Base-by-base conservation (phyloP, 2,113 vertebrate species). In the Bubo scandiacus region DNA sequence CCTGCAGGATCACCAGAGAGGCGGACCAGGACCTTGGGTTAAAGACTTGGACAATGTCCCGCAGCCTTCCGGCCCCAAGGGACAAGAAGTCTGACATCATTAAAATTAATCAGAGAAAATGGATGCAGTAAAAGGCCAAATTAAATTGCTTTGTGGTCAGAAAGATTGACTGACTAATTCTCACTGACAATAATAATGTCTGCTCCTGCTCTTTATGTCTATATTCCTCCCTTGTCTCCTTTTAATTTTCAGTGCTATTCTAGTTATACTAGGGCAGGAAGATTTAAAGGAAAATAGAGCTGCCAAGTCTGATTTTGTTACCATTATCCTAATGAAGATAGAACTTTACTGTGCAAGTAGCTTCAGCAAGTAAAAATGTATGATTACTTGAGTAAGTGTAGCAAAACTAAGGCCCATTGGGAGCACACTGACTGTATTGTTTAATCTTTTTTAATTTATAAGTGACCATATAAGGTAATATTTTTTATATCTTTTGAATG, bases 61-160 rank as follows among this genome's bases (percentile, higher is more conserved):
- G 0, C 68, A 75, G 47, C 79, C 57, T 75, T 92, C 52, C 18
- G 43, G 49, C 49, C 92, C 70, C 66, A 30, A 62, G 86, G 89
- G 74, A 85, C 2, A 11, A 92, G 26, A 70, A 74, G 66, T 75
- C 87, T 91, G 87, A 63, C 36, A 91, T 88, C n/a, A 86, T 94
- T 92, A 84, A 94, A 92, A 88, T 81, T 89, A 92, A 89, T 85
- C 62, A 45, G 72, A 91, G 82, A 89, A 94, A 94, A 94, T 93
- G 81, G 91, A 92, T 77, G 29, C 70, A 82, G 40, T 92, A 94
- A 86, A 94, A 95, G 81, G 81, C 49, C 40, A 94, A 95, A 86
- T 95, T 91, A 82, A 92, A 96, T 95, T 94, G 70, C 54, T 90
- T 65, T 91, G 45, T 68, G 89, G 81, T 95, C 92, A 91, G 92